phyloP scores from a whole-genome alignment of 2,797 vertebrate species.

The Periophthalmus magnuspinnatus region DNA sequence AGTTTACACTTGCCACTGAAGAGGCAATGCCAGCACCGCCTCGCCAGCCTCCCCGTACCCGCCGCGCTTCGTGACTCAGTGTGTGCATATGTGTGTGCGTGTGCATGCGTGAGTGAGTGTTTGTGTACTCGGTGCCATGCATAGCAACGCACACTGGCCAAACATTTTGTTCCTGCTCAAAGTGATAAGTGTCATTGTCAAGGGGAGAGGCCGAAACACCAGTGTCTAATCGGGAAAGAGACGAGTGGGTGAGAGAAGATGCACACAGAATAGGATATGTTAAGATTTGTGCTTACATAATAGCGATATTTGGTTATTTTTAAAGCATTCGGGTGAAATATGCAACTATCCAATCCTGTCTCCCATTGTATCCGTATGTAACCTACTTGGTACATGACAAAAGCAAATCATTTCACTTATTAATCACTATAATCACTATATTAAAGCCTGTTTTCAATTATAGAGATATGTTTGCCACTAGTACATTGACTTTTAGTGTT shows the following conservation, averaged over 20 bases:
- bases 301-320: background rate
- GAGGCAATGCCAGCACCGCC: constrained; percentile 43
- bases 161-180: constrained; percentile 34
- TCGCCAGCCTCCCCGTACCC: constrained; percentile 27
- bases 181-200: constrained; percentile 47
- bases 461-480: background rate
- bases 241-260: constrained; percentile 10
- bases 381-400: no score
- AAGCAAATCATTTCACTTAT: no score
- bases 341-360: no score
- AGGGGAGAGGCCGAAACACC: constrained; percentile 22
- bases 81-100: constrained; percentile 14
- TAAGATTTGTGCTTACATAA: background rate
- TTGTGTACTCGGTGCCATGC: constrained; percentile 8
- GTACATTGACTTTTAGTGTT: background rate
- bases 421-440: no score
- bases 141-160: constrained; percentile 16
- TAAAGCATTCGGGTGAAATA: no score
- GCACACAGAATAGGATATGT: background rate
- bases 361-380: no score
- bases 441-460: no score
- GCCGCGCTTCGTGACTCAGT: constrained; percentile 38
- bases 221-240: constrained; percentile 34
- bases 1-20: constrained; percentile 54
- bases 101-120: constrained; percentile 13